Evolutionary conservation across 2,797 vertebrate genomes (phyloP).

Genomic region (Nannoperca obscura): DNA sequence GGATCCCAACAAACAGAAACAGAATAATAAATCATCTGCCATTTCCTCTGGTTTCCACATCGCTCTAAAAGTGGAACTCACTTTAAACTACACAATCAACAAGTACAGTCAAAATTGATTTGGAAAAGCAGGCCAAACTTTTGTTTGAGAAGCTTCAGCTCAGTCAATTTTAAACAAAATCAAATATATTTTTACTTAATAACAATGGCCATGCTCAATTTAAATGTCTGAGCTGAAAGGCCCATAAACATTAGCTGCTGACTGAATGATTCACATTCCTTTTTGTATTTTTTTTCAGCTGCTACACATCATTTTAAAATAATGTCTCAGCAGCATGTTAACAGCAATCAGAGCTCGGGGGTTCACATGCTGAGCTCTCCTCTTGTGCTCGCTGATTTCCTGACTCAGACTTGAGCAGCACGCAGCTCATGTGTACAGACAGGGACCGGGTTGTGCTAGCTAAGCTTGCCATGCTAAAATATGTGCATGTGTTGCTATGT

Average conservation of each 20-base stretch:
- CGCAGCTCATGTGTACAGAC: constrained; percentile 69
- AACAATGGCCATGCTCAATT: neutral
- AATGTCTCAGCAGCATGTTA: constrained; percentile 30
- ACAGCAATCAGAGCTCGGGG: constrained; percentile 8
- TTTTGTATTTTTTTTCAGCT: constrained; percentile 11
- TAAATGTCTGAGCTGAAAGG: neutral
- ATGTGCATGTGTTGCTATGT: constrained; percentile 79
- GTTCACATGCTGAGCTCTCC: constrained; percentile 48
- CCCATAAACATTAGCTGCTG: neutral
- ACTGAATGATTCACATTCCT: neutral
- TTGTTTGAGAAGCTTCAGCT: neutral
- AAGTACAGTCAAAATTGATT: neutral
- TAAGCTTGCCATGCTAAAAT: constrained; percentile 77
- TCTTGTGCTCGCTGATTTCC: constrained; percentile 60
- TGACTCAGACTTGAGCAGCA: constrained; percentile 69
- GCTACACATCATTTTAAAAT: constrained; percentile 20
- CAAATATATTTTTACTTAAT: neutral
- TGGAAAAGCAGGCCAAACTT: neutral
- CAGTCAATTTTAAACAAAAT: neutral
- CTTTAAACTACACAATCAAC: neutral
- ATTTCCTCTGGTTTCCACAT: constrained; percentile 47
- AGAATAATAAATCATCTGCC: constrained; percentile 46
- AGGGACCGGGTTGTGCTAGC: constrained; percentile 77
- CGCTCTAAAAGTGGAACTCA: constrained; percentile 8
- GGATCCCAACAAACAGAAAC: constrained; percentile 47